Evolutionary conservation across 2,113 vertebrate genomes (phyloP).

Genomic region (Chauna torquata): DNA sequence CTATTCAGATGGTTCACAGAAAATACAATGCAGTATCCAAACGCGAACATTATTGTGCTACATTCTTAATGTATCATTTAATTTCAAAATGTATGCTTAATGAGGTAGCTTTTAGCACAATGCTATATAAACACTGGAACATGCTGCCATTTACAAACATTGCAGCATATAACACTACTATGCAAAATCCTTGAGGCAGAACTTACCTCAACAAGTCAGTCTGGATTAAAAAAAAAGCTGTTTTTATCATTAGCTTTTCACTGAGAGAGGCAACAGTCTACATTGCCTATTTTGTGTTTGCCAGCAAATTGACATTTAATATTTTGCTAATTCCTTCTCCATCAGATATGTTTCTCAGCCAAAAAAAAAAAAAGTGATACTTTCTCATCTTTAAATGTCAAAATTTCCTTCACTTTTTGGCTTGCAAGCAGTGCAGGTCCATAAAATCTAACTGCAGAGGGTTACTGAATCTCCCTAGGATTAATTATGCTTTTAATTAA

Average conservation of each 20-base stretch:
- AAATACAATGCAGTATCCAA: not conserved
- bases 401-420: conserved; percentile 51
- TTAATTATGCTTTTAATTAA: conserved; percentile 72
- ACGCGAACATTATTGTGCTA: not conserved
- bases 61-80: not conserved
- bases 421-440: conserved; percentile 10
- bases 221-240: not conserved
- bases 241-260: not conserved
- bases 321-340: conserved; percentile 11
- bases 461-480: conserved; percentile 43
- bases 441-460: conserved; percentile 12
- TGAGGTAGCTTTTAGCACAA: not conserved
- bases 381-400: conserved; percentile 54
- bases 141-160: not conserved
- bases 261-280: conserved; percentile 7
- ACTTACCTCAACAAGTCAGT: not conserved
- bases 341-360: conserved; percentile 57
- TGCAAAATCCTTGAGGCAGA: not conserved
- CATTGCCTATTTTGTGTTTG: conserved; percentile 9
- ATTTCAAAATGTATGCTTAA: not conserved
- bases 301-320: conserved; percentile 30
- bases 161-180: not conserved
- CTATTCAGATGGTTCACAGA: not conserved
- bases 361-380: conserved; percentile 2
- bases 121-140: not conserved